A percentile compares a stretch with the other conserved stretches of the same genome.
Evolutionary conservation across 2,888 invertebrate genomes (phyloP).

Genomic region (Iphiclides podalirius): DNA sequence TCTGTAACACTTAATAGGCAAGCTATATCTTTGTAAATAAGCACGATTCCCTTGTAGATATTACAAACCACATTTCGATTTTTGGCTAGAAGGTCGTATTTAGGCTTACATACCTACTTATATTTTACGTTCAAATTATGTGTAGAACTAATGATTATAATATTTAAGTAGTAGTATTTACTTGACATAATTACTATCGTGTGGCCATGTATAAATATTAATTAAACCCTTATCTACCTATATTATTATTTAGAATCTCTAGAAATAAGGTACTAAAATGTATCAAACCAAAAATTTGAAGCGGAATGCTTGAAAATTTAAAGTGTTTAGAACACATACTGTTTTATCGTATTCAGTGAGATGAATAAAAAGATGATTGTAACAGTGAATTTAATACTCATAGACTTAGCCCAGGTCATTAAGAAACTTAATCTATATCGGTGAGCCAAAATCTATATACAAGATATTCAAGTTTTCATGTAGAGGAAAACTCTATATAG

Average conservation of each 20-base stretch:
- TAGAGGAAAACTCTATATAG: background rate
- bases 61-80: background rate
- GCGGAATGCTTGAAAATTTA: slow-evolving; percentile 77
- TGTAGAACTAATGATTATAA: slow-evolving; percentile 31
- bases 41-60: slow-evolving; percentile 56
- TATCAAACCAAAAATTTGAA: slow-evolving; percentile 78
- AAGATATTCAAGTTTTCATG: too few species aligned
- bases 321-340: slow-evolving; percentile 74
- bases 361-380: slow-evolving; percentile 60
- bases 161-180: slow-evolving; percentile 35
- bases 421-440: background rate
- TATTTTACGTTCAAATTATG: slow-evolving; percentile 46
- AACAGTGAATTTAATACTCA: slow-evolving; percentile 66
- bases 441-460: background rate
- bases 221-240: slow-evolving; percentile 32
- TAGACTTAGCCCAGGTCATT: slow-evolving; percentile 51
- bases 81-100: slow-evolving; percentile 7
- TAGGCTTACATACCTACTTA: slow-evolving; percentile 26
- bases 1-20: slow-evolving; percentile 14
- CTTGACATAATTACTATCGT: slow-evolving; percentile 52
- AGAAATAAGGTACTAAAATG: slow-evolving; percentile 62
- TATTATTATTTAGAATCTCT: slow-evolving; percentile 49
- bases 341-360: slow-evolving; percentile 62
- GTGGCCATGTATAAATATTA: slow-evolving; percentile 68
- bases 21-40: slow-evolving; percentile 33